These are phyloP conservation scores for Agrotis exclamationis DNA, from an alignment of 2,888 invertebrate genomes.

Conservation along the genomic window DNA sequence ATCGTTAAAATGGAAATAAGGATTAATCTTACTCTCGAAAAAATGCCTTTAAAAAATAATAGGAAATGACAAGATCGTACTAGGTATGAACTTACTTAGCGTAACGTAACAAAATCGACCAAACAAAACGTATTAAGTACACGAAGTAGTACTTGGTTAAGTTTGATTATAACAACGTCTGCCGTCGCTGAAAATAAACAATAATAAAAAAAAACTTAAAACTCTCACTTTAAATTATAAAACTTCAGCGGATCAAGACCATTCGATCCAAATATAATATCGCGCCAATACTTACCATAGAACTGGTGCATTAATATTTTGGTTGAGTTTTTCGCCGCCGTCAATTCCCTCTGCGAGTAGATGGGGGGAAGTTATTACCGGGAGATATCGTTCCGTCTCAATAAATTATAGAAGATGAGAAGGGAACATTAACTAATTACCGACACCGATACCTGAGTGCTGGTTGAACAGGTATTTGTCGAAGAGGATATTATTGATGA, in stretches of 20 bases:
- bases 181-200: not conserved
- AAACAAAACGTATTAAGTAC: too few species aligned
- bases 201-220: too few species aligned
- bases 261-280: constrained; percentile 59
- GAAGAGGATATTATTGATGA: constrained; percentile 27
- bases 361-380: constrained; percentile 71
- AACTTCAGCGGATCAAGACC: constrained; percentile 74
- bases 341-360: constrained; percentile 85
- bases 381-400: constrained; percentile 87
- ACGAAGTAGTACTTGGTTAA: too few species aligned
- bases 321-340: constrained; percentile 90
- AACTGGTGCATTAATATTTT: constrained; percentile 89
- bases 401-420: constrained; percentile 90
- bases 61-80: too few species aligned
- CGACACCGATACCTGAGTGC: constrained; percentile 83
- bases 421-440: constrained; percentile 90
- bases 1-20: too few species aligned
- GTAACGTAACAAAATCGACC: too few species aligned
- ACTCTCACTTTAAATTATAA: not conserved
- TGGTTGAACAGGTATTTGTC: constrained; percentile 43
- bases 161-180: too few species aligned
- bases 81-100: too few species aligned
- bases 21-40: too few species aligned
- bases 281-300: constrained; percentile 86
- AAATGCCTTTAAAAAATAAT: too few species aligned